These are phyloP conservation scores for Chrysina gloriosa DNA, from an alignment of 2,888 invertebrate species.

Conservation along the genomic window DNA sequence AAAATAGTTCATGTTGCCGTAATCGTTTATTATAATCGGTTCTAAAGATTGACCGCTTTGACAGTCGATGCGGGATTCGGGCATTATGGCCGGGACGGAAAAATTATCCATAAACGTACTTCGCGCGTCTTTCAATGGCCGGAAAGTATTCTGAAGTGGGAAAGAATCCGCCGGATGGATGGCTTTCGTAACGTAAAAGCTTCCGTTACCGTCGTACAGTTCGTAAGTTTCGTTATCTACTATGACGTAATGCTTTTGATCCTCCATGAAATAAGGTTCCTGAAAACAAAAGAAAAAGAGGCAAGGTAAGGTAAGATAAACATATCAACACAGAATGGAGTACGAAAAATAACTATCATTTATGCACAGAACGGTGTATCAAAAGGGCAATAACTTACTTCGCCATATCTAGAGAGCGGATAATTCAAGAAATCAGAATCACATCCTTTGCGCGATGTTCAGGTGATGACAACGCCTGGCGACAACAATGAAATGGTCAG, in stretches of 20 bases:
- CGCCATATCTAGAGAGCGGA: too few relatives aligned
- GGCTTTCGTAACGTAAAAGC: conserved; percentile 36
- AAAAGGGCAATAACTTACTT: not conserved
- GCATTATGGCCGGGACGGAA: not conserved
- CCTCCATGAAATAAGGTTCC: conserved; percentile 12
- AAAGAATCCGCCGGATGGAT: conserved; percentile 27
- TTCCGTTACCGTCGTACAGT: conserved; percentile 35
- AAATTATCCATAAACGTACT: not conserved
- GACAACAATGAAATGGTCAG: too few relatives aligned
- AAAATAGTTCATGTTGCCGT: conserved; percentile 38
- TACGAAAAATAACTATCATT: too few relatives aligned
- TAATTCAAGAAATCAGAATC: too few relatives aligned
- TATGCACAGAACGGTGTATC: too few relatives aligned
- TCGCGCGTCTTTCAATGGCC: not conserved
- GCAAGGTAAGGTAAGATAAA: not conserved
- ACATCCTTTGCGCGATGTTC: too few relatives aligned
- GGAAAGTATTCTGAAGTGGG: not conserved
- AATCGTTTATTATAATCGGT: conserved; percentile 38
- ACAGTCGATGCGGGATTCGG: not conserved
- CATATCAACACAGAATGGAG: not conserved
- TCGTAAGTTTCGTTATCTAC: conserved; percentile 40
- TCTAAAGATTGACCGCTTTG: conserved; percentile 33
- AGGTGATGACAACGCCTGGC: too few relatives aligned
- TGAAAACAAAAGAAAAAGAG: not conserved
- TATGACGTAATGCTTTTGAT: conserved; percentile 30